These are phyloP conservation scores for Ailurus styani DNA, from an alignment of 2,113 vertebrate species.

Conservation along the genomic window DNA sequence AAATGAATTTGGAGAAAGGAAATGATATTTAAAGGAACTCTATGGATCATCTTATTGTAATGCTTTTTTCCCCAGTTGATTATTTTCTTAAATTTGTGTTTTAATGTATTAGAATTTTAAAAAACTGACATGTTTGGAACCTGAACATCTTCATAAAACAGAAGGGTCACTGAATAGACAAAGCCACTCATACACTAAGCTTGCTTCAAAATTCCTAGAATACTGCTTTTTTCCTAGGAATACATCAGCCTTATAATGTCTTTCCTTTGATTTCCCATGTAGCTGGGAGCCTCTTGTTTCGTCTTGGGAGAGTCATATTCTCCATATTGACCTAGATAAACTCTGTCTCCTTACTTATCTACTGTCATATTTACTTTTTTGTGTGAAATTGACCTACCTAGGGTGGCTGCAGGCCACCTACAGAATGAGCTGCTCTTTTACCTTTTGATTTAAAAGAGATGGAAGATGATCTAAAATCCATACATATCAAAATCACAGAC, in stretches of 20 bases:
- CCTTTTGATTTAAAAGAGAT: conserved; percentile 42
- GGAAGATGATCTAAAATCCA: conserved; percentile 31
- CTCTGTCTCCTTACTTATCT: conserved; percentile 32
- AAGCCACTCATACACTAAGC: not conserved
- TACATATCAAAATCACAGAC: conserved; percentile 23
- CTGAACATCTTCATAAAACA: conserved; percentile 8
- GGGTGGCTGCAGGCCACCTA: not conserved
- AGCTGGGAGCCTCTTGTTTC: conserved; percentile 4
- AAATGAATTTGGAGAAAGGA: conserved; percentile 16
- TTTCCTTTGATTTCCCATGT: conserved; percentile 16
- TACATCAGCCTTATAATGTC: not conserved
- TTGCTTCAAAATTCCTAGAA: conserved; percentile 38
- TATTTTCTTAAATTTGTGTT: conserved; percentile 3
- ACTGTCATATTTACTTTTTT: conserved; percentile 28
- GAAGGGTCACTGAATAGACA: not conserved
- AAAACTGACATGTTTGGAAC: not conserved
- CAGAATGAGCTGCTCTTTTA: conserved; percentile 18
- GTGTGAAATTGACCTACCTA: conserved; percentile 16
- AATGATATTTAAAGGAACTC: conserved; percentile 33
- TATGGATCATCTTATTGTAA: not conserved
- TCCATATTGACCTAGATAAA: conserved; percentile 56
- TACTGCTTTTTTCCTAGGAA: not conserved
- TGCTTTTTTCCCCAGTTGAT: not conserved
- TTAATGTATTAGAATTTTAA: not conserved
- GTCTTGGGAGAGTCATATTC: not conserved